phyloP scores from a whole-genome alignment of 1,140 invertebrate genomes.

The Panulirus ornatus region DNA sequence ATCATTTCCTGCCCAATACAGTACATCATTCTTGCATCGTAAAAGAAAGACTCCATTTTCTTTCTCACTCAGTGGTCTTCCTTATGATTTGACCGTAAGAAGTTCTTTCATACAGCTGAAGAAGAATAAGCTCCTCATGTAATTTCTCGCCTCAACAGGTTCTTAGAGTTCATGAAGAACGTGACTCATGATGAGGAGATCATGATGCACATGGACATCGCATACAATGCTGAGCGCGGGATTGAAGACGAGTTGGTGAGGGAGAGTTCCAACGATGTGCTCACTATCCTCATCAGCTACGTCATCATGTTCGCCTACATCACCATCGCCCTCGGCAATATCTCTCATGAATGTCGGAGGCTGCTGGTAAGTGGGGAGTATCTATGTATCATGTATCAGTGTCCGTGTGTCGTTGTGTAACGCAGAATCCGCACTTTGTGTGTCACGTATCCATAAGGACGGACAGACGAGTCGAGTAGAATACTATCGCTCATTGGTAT shows the following conservation, averaged over 20 bases:
- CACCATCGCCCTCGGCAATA: slow-evolving; percentile 82
- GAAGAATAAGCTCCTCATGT: too few relatives aligned
- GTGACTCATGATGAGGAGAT: slow-evolving; percentile 77
- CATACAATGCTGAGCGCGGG: slow-evolving; percentile 94
- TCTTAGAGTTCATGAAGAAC: slow-evolving; percentile 92
- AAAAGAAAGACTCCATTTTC: too few relatives aligned
- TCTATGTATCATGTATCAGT: too few relatives aligned
- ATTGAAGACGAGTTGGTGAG: slow-evolving; percentile 96
- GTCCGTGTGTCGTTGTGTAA: too few relatives aligned
- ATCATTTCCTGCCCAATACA: too few relatives aligned
- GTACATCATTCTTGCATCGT: too few relatives aligned
- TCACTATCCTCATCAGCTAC: slow-evolving; percentile 96
- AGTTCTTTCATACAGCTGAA: neutral
- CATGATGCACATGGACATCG: slow-evolving; percentile 86
- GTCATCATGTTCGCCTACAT: slow-evolving; percentile 99
- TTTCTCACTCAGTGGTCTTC: too few relatives aligned
- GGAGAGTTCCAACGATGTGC: slow-evolving; percentile 93
- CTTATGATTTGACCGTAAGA: too few relatives aligned
- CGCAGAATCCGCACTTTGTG: too few relatives aligned
- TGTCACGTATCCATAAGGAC: too few relatives aligned
- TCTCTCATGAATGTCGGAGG: slow-evolving; percentile 45
- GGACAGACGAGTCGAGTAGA: too few relatives aligned
- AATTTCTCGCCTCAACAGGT: slow-evolving; percentile 79
- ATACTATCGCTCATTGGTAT: too few relatives aligned
- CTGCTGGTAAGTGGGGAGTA: slow-evolving; percentile 64